Base-by-base conservation (phyloP, 2,797 vertebrate species). In the Tangara arthus region DNA sequence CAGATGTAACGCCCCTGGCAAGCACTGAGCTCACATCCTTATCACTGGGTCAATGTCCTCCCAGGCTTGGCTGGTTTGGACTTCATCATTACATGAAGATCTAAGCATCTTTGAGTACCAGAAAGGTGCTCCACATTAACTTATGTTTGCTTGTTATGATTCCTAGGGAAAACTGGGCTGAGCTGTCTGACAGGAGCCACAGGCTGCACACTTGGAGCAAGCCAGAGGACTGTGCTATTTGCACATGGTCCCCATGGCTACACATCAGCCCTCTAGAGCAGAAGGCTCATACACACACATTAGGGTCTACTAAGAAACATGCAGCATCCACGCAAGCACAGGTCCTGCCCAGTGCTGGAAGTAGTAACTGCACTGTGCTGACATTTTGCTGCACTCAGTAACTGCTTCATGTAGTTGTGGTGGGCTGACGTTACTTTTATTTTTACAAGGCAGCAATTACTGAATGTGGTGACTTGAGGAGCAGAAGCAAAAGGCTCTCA, bases 401-500 rank as follows among this genome's bases (percentile, higher is more conserved):
- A 47, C 68, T 55, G 44, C 55, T 90, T 60, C 3, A 1, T 22
- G 17, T 47, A 37, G 55, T 50, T 79, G 42, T n/a, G 39, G 21
- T 30, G 26, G 60, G 55, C 64, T 66, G 47, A 39, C 4, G 2
- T 49, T 3, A 60, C 50, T 77, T 61, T 26, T 56, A 50, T 49
- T 79, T 73, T n/a, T 64, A 57, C 50, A 70, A 81, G 63, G 22
- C 52, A 61, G 35, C 39, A 68, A 19, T 10, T 10, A 27, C 70
- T 24, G 42, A 49, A 46, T 37, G 35, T 14, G 63, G 28, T 57
- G 83, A 84, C 56, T 32, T 59, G 47, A 76, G 59, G 55, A 61
- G 50, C 11, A 89, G n/a, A 92, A 92, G 64, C 1, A 0, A 85
- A 92, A 86, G 49, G 70, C 91, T 94, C 98, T 98, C 98, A 99